A percentile compares a stretch with the other conserved stretches of the same genome.
Evolutionary conservation across 1,140 invertebrate genomes (phyloP).

Genomic region (Aphis gossypii): DNA sequence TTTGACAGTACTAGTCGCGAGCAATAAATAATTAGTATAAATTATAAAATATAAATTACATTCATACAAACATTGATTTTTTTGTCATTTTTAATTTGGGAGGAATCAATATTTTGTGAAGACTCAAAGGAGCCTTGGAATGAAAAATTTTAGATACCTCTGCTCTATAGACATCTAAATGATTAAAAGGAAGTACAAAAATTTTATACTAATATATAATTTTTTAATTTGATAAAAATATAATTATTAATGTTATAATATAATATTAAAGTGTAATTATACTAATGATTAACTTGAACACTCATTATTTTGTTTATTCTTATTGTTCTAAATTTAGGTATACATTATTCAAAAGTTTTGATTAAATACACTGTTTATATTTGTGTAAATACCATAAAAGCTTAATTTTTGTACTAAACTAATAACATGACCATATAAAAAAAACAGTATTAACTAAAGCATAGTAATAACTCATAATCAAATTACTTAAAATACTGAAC

Average conservation of each 20-base stretch:
- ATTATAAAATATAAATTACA: too few species aligned
- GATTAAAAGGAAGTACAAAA: neutral
- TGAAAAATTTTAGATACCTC: too few species aligned
- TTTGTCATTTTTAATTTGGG: too few species aligned
- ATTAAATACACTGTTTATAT: neutral
- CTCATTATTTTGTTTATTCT: neutral
- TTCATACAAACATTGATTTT: too few species aligned
- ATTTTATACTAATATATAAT: constrained; percentile 13
- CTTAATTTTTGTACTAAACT: neutral
- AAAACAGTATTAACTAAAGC: neutral
- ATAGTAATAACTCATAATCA: neutral
- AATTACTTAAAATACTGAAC: neutral
- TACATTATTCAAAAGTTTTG: neutral
- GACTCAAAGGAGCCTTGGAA: too few species aligned
- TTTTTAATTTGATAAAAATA: constrained; percentile 24
- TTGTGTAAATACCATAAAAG: neutral
- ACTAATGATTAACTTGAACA: constrained; percentile 13
- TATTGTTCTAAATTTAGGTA: neutral
- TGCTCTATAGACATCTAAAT: neutral
- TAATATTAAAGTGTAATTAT: constrained; percentile 21
- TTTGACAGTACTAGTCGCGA: too few species aligned
- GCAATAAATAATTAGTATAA: too few species aligned
- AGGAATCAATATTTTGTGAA: too few species aligned
- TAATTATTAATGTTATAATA: constrained; percentile 24
- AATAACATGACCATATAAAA: neutral